Conservation (phyloP, 2,113 vertebrate genomes). For the Gallinago undulata region DNA sequence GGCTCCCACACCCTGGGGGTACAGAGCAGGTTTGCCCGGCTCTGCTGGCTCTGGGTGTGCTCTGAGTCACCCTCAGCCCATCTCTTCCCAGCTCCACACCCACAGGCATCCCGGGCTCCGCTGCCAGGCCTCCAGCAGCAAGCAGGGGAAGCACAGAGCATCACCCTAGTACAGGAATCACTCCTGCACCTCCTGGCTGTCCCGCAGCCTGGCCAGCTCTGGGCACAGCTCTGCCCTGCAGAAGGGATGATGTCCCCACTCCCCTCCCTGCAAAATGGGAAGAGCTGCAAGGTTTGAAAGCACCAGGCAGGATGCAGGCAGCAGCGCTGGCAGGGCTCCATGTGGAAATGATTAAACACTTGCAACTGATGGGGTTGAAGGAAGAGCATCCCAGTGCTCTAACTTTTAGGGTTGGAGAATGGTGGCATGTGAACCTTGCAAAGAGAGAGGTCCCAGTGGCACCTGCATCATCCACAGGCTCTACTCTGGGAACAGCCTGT, state of each 20-base stretch:
- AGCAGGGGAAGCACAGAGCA: fast-evolving
- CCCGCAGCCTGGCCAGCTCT: background rate
- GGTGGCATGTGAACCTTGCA: conserved; percentile 2
- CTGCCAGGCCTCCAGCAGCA: background rate
- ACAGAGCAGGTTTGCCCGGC: conserved; percentile 53
- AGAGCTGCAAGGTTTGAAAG: background rate
- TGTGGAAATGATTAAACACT: background rate
- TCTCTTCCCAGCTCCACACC: background rate
- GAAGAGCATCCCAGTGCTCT: background rate
- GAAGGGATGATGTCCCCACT: background rate
- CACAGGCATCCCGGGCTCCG: background rate
- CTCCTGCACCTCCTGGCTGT: background rate
- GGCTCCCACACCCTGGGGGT: background rate
- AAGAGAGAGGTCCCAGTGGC: background rate
- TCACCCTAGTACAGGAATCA: background rate
- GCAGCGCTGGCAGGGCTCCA: background rate
- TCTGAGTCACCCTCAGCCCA: background rate
- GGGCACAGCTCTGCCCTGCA: background rate
- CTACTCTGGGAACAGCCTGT: background rate
- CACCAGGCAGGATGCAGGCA: background rate
- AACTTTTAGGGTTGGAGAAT: background rate
- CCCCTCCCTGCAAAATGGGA: background rate
- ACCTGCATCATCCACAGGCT: background rate
- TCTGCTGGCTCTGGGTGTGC: conserved; percentile 8
- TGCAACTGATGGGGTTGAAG: background rate